These are phyloP conservation scores for Aptenodytes forsteri DNA, from an alignment of 2,113 vertebrate genomes.

Conservation along the genomic window DNA sequence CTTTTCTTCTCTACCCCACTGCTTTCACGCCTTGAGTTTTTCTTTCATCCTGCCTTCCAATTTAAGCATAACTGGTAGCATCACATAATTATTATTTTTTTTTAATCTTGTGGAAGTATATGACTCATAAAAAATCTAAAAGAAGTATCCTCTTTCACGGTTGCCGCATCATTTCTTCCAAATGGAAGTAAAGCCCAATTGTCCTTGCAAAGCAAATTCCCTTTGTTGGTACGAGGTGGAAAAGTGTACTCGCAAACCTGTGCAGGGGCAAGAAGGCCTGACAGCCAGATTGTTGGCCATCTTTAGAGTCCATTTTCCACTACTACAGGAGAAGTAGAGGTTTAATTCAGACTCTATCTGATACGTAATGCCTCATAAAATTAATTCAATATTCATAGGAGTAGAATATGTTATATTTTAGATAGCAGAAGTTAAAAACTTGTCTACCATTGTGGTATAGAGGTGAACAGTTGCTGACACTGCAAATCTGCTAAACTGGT, in stretches of 20 bases:
- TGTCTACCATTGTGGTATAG: neutral
- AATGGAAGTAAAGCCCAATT: neutral
- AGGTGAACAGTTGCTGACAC: neutral
- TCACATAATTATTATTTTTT: neutral
- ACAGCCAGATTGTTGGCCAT: neutral
- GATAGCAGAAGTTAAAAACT: neutral
- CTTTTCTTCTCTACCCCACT: neutral
- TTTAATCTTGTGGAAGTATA: neutral
- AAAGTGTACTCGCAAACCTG: neutral
- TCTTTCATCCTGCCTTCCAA: neutral
- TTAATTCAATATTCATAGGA: neutral
- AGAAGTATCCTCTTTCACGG: neutral
- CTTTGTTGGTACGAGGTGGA: neutral
- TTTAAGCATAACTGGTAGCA: neutral
- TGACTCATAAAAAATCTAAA: neutral
- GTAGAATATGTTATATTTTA: neutral
- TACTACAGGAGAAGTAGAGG: neutral
- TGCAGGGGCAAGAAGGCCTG: neutral
- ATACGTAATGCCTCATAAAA: neutral
- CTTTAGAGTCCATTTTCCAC: neutral
- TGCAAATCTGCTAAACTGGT: neutral
- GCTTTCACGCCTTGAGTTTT: neutral
- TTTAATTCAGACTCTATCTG: neutral
- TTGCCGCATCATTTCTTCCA: neutral
- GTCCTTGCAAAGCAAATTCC: neutral